Base-by-base conservation (phyloP, 2,888 invertebrate genomes). In the Plebejus argus region DNA sequence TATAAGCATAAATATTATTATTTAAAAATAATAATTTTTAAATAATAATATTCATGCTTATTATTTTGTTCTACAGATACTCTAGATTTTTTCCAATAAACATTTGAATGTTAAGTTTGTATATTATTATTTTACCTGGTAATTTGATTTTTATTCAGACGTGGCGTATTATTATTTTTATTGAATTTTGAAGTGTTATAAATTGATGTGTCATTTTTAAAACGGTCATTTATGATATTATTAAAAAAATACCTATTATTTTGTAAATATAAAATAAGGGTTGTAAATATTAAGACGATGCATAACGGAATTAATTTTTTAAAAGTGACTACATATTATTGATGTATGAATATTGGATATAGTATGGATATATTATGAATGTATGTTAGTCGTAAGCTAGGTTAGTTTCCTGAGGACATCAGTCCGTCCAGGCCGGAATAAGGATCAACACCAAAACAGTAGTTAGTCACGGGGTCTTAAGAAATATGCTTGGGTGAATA, bases 371-470 rank as follows among this genome's bases (percentile, higher is more conserved):
- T 80, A 81, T 82, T 81, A 78, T 77, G 33, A 77, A 49, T 66
- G 56, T 78, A 82, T 83, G 77, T 15, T 82, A 79, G 79, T 80
- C 80, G 74, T 86, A 87, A 86, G 84, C 78, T 91, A 91, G 88
- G 80, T 82, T 89, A 90, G 89, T 91, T 91, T 91, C 92, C 93
- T 92, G 93, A 87, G 93, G 93, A 92, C 92, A 86, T 86, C 75
- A 86, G 92, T 92, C 92, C 92, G 90, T 92, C 91, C 91, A 91
- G 93, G 92, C 89, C 86, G 83, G 82, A 85, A 88, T 87, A 92
- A 92, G 93, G 92, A 92, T 91, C 88, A 90, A 93, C 93, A 93
- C 93, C 93, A 93, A 94, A 89, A 88, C 91, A 88, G 92, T 94
- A 94, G 93, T 88, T 91, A 91, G 91, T 88, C 87, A 85, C 86